Percentiles rank a stretch among this genome's conserved stretches.
These are phyloP conservation scores for Perca schrenkii DNA, from an alignment of 2,113 vertebrate genomes.

Conservation along the genomic window DNA sequence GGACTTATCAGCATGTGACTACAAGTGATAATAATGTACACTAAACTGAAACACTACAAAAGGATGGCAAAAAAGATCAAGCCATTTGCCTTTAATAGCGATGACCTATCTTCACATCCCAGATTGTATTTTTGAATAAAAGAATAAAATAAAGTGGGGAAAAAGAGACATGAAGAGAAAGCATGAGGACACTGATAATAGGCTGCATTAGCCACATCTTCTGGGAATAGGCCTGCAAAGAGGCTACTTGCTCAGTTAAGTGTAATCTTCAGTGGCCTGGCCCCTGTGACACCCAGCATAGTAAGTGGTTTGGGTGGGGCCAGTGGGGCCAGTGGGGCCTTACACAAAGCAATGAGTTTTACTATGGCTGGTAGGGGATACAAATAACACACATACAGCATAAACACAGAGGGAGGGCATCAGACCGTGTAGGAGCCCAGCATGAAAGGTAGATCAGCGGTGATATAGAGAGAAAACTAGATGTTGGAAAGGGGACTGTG, in stretches of 20 bases:
- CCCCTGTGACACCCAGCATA: constrained; percentile 63
- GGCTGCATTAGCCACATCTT: constrained; percentile 72
- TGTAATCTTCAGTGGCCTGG: constrained; percentile 75
- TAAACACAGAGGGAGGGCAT: constrained; percentile 79
- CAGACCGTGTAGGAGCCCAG: constrained; percentile 69
- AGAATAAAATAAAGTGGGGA: constrained; percentile 53
- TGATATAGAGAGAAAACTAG: constrained; percentile 78
- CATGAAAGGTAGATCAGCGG: constrained; percentile 76
- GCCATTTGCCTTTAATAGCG: constrained; percentile 4
- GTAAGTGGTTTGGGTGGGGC: constrained; percentile 76
- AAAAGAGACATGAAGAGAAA: constrained; percentile 51
- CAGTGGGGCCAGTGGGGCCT: constrained; percentile 51
- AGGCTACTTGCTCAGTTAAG: constrained; percentile 72
- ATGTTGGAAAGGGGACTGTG: constrained; percentile 73
- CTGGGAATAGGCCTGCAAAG: constrained; percentile 66
- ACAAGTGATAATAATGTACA: not conserved
- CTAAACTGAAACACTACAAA: not conserved
- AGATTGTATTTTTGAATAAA: constrained; percentile 57
- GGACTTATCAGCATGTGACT: not conserved
- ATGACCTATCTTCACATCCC: constrained; percentile 37
- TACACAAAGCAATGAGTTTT: constrained; percentile 68
- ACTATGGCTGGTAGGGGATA: constrained; percentile 73
- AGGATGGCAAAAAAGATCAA: constrained; percentile 3
- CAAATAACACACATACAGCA: constrained; percentile 79
- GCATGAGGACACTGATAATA: constrained; percentile 63